Evolutionary conservation across 2,888 invertebrate species (phyloP), one percentile per base, ranked within the genome.

Genomic region (Deroplatys truncata): DNA sequence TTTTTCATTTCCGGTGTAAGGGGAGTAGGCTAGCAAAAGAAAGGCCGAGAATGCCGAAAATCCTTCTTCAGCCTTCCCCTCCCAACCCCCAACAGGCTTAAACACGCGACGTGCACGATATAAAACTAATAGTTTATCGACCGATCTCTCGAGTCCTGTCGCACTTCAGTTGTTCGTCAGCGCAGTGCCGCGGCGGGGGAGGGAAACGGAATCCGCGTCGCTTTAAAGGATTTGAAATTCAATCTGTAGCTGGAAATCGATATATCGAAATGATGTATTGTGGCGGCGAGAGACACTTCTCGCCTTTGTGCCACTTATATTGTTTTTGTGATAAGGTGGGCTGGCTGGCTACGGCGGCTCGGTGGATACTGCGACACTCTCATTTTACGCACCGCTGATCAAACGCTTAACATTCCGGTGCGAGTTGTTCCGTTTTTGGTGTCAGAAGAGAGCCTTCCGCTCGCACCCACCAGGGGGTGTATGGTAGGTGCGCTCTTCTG

Each of bases 141-240:
- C 49, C 85, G 35, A 85, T 85, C 56, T 85, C 85, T 43, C n/a
- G 85, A 85, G 85, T 85, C 49, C 56, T 85, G 85, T 49, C 85
- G 43, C 28, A 56, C 85, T 49, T 85, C 56, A 85, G 85, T 29
- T 85, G 85, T 85, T 16, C 20, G 85, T 85, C 85, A 85, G 56
- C 56, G 56, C 56, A 20, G 56, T 20, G 56, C 56, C 56, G 25
- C 56, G 56, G 5, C 7, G 56, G 56, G 56, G 56, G 25, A 25
- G 25, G 87, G 35, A 83, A 87, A 89, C 43, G 89, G 82, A 89
- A 89, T 89, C 85, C 89, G 84, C 84, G 84, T 84, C 85, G 89
- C 84, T 89, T 89, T 89, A 89, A 89, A 85, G 89, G 89, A 89
- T 89, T 85, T 89, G 89, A 89, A 89, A 89, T 89, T 89, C 89